Evolutionary conservation across 2,797 vertebrate genomes (phyloP).

Genomic region (Syngnathus rostellatus): DNA sequence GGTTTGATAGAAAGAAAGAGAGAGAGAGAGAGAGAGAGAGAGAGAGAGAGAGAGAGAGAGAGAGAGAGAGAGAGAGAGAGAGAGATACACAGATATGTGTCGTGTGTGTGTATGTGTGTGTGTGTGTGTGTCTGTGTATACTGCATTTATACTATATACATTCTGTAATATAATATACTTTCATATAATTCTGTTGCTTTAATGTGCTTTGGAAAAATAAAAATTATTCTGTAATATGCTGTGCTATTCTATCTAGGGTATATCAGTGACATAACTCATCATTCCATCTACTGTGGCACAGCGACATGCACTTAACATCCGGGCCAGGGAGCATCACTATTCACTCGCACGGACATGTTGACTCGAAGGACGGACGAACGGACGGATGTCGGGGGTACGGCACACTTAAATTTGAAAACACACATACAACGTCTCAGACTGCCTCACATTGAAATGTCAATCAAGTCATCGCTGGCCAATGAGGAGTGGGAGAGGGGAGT

Average conservation of each 20-base stretch:
- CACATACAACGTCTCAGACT: slow-evolving; percentile 58
- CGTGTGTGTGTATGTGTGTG: too few relatives aligned
- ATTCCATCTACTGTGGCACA: slow-evolving; percentile 24
- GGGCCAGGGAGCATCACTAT: slow-evolving; percentile 65
- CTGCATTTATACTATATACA: slow-evolving; percentile 42
- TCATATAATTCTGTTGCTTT: slow-evolving; percentile 31
- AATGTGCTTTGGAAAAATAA: slow-evolving; percentile 50
- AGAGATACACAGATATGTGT: too few relatives aligned
- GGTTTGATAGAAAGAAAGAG: slow-evolving; percentile 37
- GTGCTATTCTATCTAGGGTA: slow-evolving; percentile 21
- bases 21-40: too few relatives aligned
- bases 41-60: too few relatives aligned
- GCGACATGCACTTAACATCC: slow-evolving; percentile 31
- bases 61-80: too few relatives aligned
- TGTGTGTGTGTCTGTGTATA: background rate
- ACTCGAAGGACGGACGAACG: slow-evolving; percentile 24
- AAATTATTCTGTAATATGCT: slow-evolving; percentile 26
- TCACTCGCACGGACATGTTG: slow-evolving; percentile 53
- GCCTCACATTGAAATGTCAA: slow-evolving; percentile 60
- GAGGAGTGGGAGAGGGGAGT: slow-evolving; percentile 11
- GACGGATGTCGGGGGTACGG: slow-evolving; percentile 50
- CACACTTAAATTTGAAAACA: slow-evolving; percentile 58
- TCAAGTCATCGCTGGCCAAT: slow-evolving; percentile 48
- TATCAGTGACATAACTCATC: slow-evolving; percentile 61
- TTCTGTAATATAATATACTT: slow-evolving; percentile 27